Percentiles rank a stretch among this genome's conserved stretches.
phyloP scores from a whole-genome alignment of 2,888 invertebrate species.

The Atrina japonica region DNA sequence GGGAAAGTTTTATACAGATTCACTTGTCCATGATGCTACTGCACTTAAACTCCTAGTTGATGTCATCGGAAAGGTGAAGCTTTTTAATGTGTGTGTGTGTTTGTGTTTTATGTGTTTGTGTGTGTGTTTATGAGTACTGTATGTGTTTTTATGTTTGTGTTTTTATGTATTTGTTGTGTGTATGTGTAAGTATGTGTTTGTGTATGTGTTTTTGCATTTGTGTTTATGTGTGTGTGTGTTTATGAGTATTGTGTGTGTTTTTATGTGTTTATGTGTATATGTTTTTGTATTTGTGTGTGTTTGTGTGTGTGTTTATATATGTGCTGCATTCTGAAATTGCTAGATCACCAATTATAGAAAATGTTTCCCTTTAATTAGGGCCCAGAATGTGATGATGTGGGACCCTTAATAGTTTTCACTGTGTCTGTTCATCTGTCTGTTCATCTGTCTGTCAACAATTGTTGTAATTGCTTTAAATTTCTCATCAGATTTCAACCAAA shows the following conservation, averaged over 20 bases:
- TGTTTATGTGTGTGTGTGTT: background rate
- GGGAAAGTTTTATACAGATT: conserved; percentile 82
- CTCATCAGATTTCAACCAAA: no score
- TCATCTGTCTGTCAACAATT: no score
- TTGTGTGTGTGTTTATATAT: no score
- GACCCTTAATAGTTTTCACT: no score
- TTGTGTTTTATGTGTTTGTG: background rate
- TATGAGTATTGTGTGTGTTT: background rate
- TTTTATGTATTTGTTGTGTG: background rate
- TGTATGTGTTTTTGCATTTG: background rate
- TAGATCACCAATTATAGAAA: no score
- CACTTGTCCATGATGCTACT: conserved; percentile 82
- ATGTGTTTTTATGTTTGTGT: background rate
- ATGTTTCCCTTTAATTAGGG: no score
- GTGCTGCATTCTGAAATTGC: no score
- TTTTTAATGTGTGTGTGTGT: background rate
- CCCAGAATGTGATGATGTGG: no score
- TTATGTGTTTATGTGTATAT: no score
- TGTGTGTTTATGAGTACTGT: background rate
- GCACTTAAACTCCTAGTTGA: conserved; percentile 81
- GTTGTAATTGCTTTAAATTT: no score
- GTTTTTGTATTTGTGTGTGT: no score
- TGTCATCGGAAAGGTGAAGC: conserved; percentile 82
- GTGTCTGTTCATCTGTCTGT: no score
- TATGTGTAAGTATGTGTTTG: background rate